Evolutionary conservation across 2,797 vertebrate genomes (phyloP), one percentile per base, ranked within the genome.

Genomic region (Amblyopsis hoosieri): DNA sequence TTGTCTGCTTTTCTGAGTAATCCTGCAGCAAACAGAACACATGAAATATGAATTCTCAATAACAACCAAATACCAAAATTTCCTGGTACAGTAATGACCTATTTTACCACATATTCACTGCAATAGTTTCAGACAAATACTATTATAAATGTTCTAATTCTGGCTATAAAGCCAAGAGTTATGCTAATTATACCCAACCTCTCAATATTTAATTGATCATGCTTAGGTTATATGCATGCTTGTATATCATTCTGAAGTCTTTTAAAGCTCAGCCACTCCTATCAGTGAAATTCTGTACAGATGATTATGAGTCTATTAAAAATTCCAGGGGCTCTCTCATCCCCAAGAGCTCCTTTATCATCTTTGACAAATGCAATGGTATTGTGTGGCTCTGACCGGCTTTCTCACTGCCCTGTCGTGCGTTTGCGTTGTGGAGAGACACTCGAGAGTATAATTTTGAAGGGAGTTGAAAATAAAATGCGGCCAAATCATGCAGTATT

Each of bases 131-230:
- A 19, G 15, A 69, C 62, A 54, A 15, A 19, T 45, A 47, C 49
- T 51, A 66, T 59, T 57, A 64, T 42, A 54, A 66, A 65, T 62
- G 37, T 50, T 31, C 33, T 62, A 62, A 57, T 69, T 51, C 46
- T 3, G 45, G 52, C 63, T 10, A 46, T 53, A 57, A 50, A 23
- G 57, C 33, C 54, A 45, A 65, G 37, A 15, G 12, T 59, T 53
- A 51, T 53, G 64, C 67, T 70, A 67, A 79, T 75, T 64, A 72
- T 65, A 59, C 60, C 33, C 45, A 76, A 74, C 64, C 56, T 60
- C 57, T 73, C 61, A 60, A 76, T 74, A 57, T 80, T 76, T 73
- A 42, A 76, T 72, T 50, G 59, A 57, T 52, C 53, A 42, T 47
- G 56, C 62, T 13, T 14, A 37, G 59, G 56, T 70, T 66, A 54